Conservation (phyloP, 2,797 vertebrate species). For the Paramormyrops hopkinsi region DNA sequence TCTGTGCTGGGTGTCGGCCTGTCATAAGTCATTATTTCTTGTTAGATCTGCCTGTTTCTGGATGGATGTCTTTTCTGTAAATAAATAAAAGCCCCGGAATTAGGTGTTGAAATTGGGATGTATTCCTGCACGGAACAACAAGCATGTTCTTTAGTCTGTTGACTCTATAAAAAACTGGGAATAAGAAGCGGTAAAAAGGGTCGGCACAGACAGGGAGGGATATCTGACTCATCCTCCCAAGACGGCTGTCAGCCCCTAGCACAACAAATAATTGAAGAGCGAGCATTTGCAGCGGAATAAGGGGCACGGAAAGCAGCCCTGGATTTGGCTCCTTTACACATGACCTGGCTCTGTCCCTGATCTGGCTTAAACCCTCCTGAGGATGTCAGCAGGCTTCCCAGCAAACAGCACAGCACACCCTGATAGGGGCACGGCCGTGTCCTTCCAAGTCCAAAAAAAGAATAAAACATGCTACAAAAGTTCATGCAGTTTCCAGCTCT, state of each 20-base stretch:
- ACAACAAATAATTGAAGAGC: neutral
- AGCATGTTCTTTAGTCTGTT: neutral
- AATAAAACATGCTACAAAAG: neutral
- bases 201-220: neutral
- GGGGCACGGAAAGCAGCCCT: neutral
- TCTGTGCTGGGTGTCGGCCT: neutral
- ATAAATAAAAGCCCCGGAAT: neutral
- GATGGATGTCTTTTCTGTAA: neutral
- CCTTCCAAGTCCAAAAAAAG: neutral
- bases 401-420: neutral
- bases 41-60: neutral
- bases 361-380: neutral
- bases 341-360: neutral
- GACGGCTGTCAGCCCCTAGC: neutral
- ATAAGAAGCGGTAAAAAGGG: neutral
- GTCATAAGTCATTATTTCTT: neutral
- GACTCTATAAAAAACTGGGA: neutral
- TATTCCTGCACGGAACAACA: neutral
- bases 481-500: neutral
- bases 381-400: neutral
- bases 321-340: neutral
- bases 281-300: neutral
- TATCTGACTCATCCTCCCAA: neutral
- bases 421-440: neutral
- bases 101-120: neutral